Conservation (phyloP, 1,140 invertebrate genomes). For the Drosophila orena region DNA sequence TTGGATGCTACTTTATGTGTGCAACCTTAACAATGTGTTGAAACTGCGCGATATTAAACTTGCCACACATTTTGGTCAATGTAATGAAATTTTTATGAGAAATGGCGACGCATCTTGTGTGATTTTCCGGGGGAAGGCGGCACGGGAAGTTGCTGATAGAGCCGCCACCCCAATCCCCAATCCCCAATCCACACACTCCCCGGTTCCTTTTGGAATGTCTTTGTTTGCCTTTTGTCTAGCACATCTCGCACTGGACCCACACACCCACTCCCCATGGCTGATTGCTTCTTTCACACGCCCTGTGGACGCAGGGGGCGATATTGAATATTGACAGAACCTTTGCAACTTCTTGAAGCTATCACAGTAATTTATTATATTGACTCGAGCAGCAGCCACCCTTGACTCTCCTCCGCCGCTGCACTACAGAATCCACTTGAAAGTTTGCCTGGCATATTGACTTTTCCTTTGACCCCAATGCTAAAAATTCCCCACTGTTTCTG, state of each 20-base stretch:
- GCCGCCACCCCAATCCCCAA: background rate
- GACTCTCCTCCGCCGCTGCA: background rate
- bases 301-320: slow-evolving; percentile 11
- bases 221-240: slow-evolving; percentile 63
- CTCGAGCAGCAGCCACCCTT: slow-evolving; percentile 22
- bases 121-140: slow-evolving; percentile 43
- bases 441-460: slow-evolving; percentile 63
- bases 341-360: slow-evolving; percentile 48
- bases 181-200: background rate
- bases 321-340: slow-evolving; percentile 45
- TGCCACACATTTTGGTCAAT: slow-evolving; percentile 18
- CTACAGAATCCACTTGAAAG: slow-evolving; percentile 46
- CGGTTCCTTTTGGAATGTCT: slow-evolving; percentile 28
- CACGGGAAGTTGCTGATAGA: slow-evolving; percentile 50
- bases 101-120: slow-evolving; percentile 55
- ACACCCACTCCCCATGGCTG: slow-evolving; percentile 5
- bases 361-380: slow-evolving; percentile 77
- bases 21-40: slow-evolving; percentile 18
- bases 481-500: background rate
- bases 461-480: slow-evolving; percentile 10
- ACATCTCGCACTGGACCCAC: slow-evolving; percentile 5
- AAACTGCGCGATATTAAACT: slow-evolving; percentile 27
- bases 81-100: slow-evolving; percentile 74
- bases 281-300: slow-evolving; percentile 62
- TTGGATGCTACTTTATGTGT: background rate